Evolutionary conservation across 1,140 invertebrate genomes (phyloP).

Genomic region (Drosophila asahinai): DNA sequence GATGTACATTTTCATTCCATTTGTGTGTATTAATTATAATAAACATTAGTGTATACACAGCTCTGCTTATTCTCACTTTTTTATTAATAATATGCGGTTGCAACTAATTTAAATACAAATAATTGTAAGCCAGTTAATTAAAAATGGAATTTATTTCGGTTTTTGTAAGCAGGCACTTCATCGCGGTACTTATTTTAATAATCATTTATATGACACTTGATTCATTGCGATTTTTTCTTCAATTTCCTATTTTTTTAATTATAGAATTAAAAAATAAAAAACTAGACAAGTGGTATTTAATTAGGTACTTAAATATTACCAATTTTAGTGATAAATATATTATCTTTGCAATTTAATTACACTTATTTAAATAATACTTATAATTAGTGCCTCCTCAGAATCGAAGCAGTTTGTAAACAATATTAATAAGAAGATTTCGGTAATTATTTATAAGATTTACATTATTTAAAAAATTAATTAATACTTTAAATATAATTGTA

Average conservation of each 20-base stretch:
- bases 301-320: not conserved
- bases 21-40: conserved; percentile 43
- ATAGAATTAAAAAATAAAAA: not conserved
- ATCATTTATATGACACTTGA: not conserved
- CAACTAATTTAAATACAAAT: not conserved
- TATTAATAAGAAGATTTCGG: too few species aligned
- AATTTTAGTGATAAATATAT: not conserved
- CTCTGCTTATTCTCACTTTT: not conserved
- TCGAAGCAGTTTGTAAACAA: too few species aligned
- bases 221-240: not conserved
- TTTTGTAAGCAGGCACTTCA: not conserved
- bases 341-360: too few species aligned
- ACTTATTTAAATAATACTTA: too few species aligned
- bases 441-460: too few species aligned
- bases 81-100: not conserved
- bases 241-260: not conserved
- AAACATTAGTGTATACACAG: conserved; percentile 12
- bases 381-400: too few species aligned
- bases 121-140: not conserved
- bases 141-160: not conserved
- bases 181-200: not conserved
- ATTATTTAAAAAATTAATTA: too few species aligned
- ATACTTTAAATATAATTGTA: too few species aligned
- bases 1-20: conserved; percentile 6
- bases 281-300: not conserved